Evolutionary conservation across 2,888 invertebrate species (phyloP), one percentile per base, ranked within the genome.

Genomic region (Endomychus coccineus): DNA sequence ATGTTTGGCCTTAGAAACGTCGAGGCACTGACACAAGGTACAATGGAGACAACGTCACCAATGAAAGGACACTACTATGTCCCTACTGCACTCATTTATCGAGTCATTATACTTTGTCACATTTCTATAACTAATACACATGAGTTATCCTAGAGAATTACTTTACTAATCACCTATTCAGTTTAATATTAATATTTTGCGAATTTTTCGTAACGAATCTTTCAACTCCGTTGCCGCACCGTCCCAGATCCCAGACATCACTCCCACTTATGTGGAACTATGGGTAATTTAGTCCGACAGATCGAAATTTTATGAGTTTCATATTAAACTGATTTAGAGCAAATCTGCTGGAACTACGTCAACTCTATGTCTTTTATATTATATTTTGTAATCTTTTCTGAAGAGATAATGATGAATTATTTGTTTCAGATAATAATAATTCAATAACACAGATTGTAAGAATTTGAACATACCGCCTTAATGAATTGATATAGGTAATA

Each of bases 281-380:
- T 59, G 61, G 60, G 59, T 56, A 61, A 59, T 50, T 58, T n/a
- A n/a, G n/a, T n/a, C n/a, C n/a, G n/a, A n/a, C n/a, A n/a, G n/a
- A n/a, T n/a, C n/a, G n/a, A n/a, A n/a, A 89, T 58, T 84, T 83
- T 65, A 89, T 85, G 51, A 88, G 76, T 69, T 90, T 84, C 89
- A 89, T n/a, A n/a, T n/a, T n/a, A n/a, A n/a, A n/a, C n/a, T n/a
- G n/a, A n/a, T n/a, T n/a, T n/a, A n/a, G n/a, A n/a, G n/a, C n/a
- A n/a, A n/a, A n/a, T n/a, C n/a, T n/a, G n/a, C n/a, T n/a, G n/a
- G n/a, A n/a, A n/a, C n/a, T n/a, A n/a, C n/a, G n/a, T n/a, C n/a
- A n/a, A n/a, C n/a, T n/a, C n/a, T n/a, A n/a, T n/a, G n/a, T n/a
- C n/a, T n/a, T n/a, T n/a, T n/a, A n/a, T n/a, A n/a, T n/a, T n/a